These are phyloP conservation scores for Apamea monoglypha DNA, from an alignment of 2,888 invertebrate species.

Conservation along the genomic window DNA sequence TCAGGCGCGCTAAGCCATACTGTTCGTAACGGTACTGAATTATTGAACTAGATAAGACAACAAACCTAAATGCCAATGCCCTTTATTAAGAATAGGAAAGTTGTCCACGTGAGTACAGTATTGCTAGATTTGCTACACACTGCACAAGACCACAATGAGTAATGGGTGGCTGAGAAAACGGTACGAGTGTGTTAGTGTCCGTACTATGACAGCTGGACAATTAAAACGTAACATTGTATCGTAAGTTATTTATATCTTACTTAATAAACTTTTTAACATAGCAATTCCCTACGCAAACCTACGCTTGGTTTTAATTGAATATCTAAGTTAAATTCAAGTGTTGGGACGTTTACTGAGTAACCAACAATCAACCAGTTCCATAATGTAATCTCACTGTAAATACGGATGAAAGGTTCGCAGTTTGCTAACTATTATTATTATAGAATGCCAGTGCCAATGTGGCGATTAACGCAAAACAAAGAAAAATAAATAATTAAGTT, in stretches of 20 bases:
- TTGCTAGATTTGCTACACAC: slow-evolving; percentile 46
- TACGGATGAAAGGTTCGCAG: slow-evolving; percentile 37
- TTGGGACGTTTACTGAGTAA: slow-evolving; percentile 9
- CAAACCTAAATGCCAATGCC: slow-evolving; percentile 71
- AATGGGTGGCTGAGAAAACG: slow-evolving; percentile 35
- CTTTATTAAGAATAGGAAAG: slow-evolving; percentile 69
- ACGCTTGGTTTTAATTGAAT: background rate
- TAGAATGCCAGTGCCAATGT: slow-evolving; percentile 38
- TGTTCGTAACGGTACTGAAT: slow-evolving; percentile 39
- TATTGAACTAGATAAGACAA: slow-evolving; percentile 66
- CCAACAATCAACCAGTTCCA: slow-evolving; percentile 27
- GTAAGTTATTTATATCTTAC: background rate
- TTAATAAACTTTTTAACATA: background rate
- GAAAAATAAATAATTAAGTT: slow-evolving; percentile 55
- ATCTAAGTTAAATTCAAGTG: background rate
- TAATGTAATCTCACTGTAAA: slow-evolving; percentile 41
- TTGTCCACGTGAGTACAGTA: slow-evolving; percentile 54
- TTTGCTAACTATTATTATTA: slow-evolving; percentile 52
- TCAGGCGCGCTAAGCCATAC: background rate
- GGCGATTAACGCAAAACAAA: slow-evolving; percentile 53
- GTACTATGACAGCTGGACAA: slow-evolving; percentile 35
- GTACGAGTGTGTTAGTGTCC: slow-evolving; percentile 26
- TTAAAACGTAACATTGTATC: slow-evolving; percentile 20
- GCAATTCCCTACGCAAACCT: background rate
- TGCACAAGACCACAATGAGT: slow-evolving; percentile 48